These are phyloP conservation scores for Lissonota sp. DNA, from an alignment of 2,888 invertebrate genomes.

Conservation along the genomic window DNA sequence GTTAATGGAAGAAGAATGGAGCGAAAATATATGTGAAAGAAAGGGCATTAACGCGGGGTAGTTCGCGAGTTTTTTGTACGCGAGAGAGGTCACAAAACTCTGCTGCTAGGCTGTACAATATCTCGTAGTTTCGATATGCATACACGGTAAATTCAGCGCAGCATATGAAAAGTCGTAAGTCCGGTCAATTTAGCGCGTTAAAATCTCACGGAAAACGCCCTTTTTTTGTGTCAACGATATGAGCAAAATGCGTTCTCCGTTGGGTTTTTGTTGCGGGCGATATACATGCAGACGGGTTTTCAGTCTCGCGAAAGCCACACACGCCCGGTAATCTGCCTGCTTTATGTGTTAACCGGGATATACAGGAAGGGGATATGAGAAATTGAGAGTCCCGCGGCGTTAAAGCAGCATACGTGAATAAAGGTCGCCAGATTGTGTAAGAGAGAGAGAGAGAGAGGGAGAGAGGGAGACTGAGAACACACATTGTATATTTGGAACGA, in stretches of 20 bases:
- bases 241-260: slow-evolving; percentile 14
- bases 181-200: background rate
- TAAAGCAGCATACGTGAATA: slow-evolving; percentile 49
- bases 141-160: too few species aligned
- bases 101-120: slow-evolving; percentile 6
- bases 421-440: slow-evolving; percentile 27
- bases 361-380: slow-evolving; percentile 36
- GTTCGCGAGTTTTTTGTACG: background rate
- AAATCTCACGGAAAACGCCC: too few species aligned
- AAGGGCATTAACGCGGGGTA: background rate
- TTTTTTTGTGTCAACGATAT: too few species aligned
- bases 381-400: slow-evolving; percentile 47
- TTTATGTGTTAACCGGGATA: slow-evolving; percentile 37
- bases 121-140: background rate
- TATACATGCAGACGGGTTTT: slow-evolving; percentile 9
- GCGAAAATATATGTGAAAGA: slow-evolving; percentile 31
- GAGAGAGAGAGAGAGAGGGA: background rate
- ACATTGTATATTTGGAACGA: too few species aligned
- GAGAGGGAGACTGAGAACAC: background rate
- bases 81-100: slow-evolving; percentile 43
- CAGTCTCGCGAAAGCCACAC: slow-evolving; percentile 17
- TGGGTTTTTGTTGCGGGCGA: slow-evolving; percentile 34
- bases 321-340: slow-evolving; percentile 40
- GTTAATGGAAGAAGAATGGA: slow-evolving; percentile 23
- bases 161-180: slow-evolving; percentile 32